These are phyloP conservation scores for Marcusenius ussheri DNA, from an alignment of 2,113 vertebrate species.

Conservation along the genomic window DNA sequence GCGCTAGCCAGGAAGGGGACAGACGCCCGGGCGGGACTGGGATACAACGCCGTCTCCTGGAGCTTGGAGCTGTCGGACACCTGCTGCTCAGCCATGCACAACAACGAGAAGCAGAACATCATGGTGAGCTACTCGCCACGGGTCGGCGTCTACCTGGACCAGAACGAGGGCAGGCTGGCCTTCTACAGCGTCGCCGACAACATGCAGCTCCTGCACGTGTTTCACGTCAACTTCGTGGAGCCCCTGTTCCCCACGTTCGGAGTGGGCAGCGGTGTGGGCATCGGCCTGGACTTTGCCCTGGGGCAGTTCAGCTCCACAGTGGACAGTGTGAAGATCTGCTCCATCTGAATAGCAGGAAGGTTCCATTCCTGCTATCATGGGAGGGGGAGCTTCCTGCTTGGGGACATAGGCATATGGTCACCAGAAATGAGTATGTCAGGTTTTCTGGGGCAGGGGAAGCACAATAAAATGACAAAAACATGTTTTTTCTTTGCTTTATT, in stretches of 20 bases:
- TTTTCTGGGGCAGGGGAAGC: background rate
- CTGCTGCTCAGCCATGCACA: conserved; percentile 70
- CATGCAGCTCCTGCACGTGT: conserved; percentile 62
- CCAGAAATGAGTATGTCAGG: no score
- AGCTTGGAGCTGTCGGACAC: conserved; percentile 70
- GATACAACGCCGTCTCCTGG: conserved; percentile 72
- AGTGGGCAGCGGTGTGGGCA: conserved; percentile 58
- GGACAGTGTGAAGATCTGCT: conserved; percentile 64
- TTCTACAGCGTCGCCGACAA: conserved; percentile 64
- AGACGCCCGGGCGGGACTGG: conserved; percentile 64
- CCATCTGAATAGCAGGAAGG: conserved; percentile 39
- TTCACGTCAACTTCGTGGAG: conserved; percentile 59
- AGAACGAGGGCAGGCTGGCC: conserved; percentile 43
- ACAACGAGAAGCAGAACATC: conserved; percentile 63
- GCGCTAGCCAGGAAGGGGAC: conserved; percentile 59
- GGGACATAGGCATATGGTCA: no score
- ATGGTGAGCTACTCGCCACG: conserved; percentile 59
- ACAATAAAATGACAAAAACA: background rate
- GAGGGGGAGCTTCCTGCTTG: background rate
- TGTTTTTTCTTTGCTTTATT: conserved; percentile 45
- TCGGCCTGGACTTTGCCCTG: conserved; percentile 62
- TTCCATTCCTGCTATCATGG: background rate
- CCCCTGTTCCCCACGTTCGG: conserved; percentile 57
- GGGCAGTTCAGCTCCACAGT: conserved; percentile 54
- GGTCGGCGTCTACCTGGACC: conserved; percentile 63